These are phyloP conservation scores for Triplophysa yarkandensis DNA, from an alignment of 2,797 vertebrate species.

Conservation along the genomic window DNA sequence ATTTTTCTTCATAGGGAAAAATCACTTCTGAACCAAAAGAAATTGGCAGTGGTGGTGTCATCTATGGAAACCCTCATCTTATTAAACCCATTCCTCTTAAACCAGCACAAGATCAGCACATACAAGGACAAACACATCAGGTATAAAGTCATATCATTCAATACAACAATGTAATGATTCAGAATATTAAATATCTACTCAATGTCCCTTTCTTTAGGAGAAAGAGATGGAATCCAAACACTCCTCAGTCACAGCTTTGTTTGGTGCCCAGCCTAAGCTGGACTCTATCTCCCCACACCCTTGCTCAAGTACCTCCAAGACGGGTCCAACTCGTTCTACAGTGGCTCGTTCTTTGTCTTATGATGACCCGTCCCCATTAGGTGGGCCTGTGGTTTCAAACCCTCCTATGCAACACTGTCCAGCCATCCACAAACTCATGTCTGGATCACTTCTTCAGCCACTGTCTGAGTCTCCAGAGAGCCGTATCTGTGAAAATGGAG, in stretches of 20 bases:
- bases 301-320: not conserved
- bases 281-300: conserved; percentile 30
- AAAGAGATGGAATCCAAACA: conserved; percentile 74
- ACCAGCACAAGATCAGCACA: conserved; percentile 60
- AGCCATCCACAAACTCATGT: conserved; percentile 92
- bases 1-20: conserved; percentile 74
- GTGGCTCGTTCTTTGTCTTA: conserved; percentile 85
- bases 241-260: conserved; percentile 83
- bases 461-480: conserved; percentile 83
- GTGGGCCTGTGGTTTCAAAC: conserved; percentile 36
- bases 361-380: conserved; percentile 70
- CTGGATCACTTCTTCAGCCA: conserved; percentile 79
- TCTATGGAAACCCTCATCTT: conserved; percentile 88
- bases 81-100: conserved; percentile 97
- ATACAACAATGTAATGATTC: too few relatives aligned
- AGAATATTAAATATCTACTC: too few relatives aligned
- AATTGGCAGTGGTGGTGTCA: conserved; percentile 86
- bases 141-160: not conserved
- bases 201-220: conserved; percentile 62
- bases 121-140: conserved; percentile 33
- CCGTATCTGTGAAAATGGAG: conserved; percentile 76
- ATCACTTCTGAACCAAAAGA: conserved; percentile 90
- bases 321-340: conserved; percentile 63
- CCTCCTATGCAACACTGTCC: conserved; percentile 83
- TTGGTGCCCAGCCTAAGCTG: conserved; percentile 73